Evolutionary conservation across 2,888 invertebrate species (phyloP), one percentile per base, ranked within the genome.

Genomic region (Sepiola atlantica): DNA sequence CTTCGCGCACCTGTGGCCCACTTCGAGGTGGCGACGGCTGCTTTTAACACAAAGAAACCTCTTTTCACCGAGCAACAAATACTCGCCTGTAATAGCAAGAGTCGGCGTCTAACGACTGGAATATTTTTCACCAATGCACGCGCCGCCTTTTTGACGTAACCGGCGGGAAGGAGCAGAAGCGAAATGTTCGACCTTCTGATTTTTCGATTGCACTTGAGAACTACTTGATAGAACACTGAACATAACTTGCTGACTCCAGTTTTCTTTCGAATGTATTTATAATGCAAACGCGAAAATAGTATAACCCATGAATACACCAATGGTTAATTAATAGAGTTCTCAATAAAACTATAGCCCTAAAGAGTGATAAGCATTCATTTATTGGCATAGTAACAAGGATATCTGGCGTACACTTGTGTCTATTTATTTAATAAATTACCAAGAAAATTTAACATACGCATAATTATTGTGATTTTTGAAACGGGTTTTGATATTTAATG

Each of bases 1-100:
- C 77, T 77, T 77, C n/a, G n/a, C 77, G 77, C 77, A 77, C 77
- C 77, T 77, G 77, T 77, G 77, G n/a, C 77, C 77, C 77, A n/a
- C 77, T 77, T 77, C 77, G 77, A 77, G 77, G 77, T 77, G 77
- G 77, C 77, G 77, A 77, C 77, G n/a, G n/a, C 77, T 32, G 77
- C 77, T 77, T 77, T 77, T n/a, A 2, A 18, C 77, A 77, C 77
- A 77, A 77, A 77, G 77, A n/a, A 77, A 77, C n/a, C n/a, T 77
- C 77, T 77, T 77, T 77, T 77, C 77, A 77, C 77, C 16, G n/a
- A 77, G 77, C 77, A 77, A 77, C 77, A 77, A 77, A 77, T 77
- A 77, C 77, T n/a, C 32, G 77, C 77, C n/a, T n/a, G 77, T n/a
- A 16, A n/a, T 77, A 16, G 77, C n/a, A 16, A 77, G 77, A 32